phyloP scores from a whole-genome alignment of 2,888 invertebrate genomes.

The Drosophila mercatorum region DNA sequence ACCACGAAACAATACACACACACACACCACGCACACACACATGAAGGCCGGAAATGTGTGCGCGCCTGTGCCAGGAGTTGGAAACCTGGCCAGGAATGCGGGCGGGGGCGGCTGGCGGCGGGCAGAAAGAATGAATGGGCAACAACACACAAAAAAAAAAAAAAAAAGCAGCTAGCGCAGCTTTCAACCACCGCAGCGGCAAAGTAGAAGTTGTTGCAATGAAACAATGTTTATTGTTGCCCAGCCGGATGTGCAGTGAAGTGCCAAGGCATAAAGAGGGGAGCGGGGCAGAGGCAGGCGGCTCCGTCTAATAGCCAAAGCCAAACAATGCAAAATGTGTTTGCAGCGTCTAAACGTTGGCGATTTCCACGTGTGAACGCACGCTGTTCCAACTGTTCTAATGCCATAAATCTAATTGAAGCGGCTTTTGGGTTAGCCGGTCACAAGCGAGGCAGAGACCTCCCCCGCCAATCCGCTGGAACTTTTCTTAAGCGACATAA shows the following conservation, averaged over 20 bases:
- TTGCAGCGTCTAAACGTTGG: slow-evolving; percentile 33
- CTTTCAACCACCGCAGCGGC: slow-evolving; percentile 61
- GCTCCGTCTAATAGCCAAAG: slow-evolving; percentile 23
- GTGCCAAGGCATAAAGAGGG: slow-evolving; percentile 23
- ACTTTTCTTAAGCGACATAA: slow-evolving; percentile 63
- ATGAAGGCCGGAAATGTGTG: slow-evolving; percentile 58
- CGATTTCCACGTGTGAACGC: slow-evolving; percentile 48
- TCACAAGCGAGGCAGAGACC: slow-evolving; percentile 28
- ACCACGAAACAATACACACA: slow-evolving; percentile 24
- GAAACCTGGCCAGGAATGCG: slow-evolving; percentile 27
- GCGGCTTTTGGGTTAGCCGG: slow-evolving; percentile 69
- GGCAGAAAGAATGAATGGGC: slow-evolving; percentile 48
- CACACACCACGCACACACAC: slow-evolving; percentile 2
- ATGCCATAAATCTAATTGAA: slow-evolving; percentile 74
- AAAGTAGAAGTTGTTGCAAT: slow-evolving; percentile 60
- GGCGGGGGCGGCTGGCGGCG: slow-evolving; percentile 7
- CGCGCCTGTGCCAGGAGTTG: slow-evolving; percentile 51
- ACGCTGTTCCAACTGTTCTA: slow-evolving; percentile 49
- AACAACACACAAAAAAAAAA: slow-evolving; percentile 50
- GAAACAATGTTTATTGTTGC: slow-evolving; percentile 68
- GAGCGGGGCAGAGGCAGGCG: neutral
- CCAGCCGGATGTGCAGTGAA: slow-evolving; percentile 61
- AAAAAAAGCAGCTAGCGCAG: slow-evolving; percentile 50
- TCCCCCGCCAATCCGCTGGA: slow-evolving; percentile 4
- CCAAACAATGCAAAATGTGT: slow-evolving; percentile 67